phyloP scores from a whole-genome alignment of 2,888 invertebrate genomes.

The Pyrochroa serraticornis region DNA sequence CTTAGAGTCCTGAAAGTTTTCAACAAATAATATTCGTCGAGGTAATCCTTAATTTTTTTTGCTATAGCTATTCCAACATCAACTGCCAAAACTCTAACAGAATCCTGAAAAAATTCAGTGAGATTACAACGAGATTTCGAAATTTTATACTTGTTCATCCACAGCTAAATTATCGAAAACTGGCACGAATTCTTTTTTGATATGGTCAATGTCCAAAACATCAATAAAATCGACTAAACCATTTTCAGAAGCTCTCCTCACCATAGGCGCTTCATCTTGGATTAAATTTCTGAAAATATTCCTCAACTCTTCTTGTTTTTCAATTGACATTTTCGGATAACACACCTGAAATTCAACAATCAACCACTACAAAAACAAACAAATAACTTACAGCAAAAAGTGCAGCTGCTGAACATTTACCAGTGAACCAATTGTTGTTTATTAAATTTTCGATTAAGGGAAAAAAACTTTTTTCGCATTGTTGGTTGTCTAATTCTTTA shows the following conservation, averaged over 20 bases:
- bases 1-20: conserved; percentile 41
- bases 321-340: conserved; percentile 46
- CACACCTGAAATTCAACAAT: conserved; percentile 25
- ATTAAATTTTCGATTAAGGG: conserved; percentile 44
- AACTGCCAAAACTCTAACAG: conserved; percentile 40
- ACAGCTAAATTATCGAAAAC: conserved; percentile 47
- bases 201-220: conserved; percentile 43
- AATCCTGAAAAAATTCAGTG: conserved; percentile 43
- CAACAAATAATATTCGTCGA: conserved; percentile 46
- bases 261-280: conserved; percentile 51
- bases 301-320: conserved; percentile 44
- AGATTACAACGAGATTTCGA: not conserved
- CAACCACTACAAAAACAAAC: conserved; percentile 34
- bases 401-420: conserved; percentile 46
- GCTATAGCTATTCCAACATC: conserved; percentile 44
- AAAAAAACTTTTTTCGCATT: conserved; percentile 42
- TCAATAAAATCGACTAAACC: conserved; percentile 44
- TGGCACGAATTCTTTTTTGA: conserved; percentile 49
- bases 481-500: conserved; percentile 36
- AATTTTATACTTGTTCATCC: conserved; percentile 46
- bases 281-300: conserved; percentile 45
- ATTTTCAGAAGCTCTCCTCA: conserved; percentile 45
- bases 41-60: conserved; percentile 40
- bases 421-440: conserved; percentile 47
- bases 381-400: conserved; percentile 41